These are phyloP conservation scores for Cheilosia vernalis DNA, from an alignment of 2,888 invertebrate genomes.

Conservation along the genomic window DNA sequence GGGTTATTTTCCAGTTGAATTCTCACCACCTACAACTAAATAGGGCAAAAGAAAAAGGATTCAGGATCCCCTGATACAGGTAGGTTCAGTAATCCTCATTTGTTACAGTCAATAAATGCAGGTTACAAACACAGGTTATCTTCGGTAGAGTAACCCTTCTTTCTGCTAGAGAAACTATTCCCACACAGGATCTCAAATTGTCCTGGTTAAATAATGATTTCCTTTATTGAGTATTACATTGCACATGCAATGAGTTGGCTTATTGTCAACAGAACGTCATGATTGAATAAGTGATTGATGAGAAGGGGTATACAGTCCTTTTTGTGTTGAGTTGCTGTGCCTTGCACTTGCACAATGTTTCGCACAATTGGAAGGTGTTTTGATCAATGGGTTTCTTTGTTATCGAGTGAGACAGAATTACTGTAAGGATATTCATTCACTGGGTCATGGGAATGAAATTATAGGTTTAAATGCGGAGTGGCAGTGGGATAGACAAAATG, in stretches of 20 bases:
- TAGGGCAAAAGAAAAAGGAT: slow-evolving; percentile 5
- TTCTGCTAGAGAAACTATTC: slow-evolving; percentile 11
- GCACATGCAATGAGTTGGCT: slow-evolving; percentile 46
- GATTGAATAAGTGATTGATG: slow-evolving; percentile 54
- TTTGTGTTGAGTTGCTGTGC: background rate
- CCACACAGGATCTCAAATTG: slow-evolving; percentile 27
- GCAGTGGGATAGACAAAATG: too few species aligned
- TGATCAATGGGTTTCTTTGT: slow-evolving; percentile 8
- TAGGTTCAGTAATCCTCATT: slow-evolving; percentile 20
- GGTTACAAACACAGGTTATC: slow-evolving; percentile 25
- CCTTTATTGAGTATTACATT: background rate
- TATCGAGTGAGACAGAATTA: too few species aligned
- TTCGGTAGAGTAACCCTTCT: slow-evolving; percentile 37
- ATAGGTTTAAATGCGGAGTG: too few species aligned
- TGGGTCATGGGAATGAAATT: too few species aligned
- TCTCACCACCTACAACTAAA: background rate
- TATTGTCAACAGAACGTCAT: slow-evolving; percentile 41
- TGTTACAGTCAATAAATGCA: slow-evolving; percentile 20
- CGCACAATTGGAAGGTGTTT: slow-evolving; percentile 48
- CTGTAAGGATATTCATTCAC: too few species aligned
- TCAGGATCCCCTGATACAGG: slow-evolving; percentile 25
- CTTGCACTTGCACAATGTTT: slow-evolving; percentile 49
- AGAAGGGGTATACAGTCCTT: background rate
- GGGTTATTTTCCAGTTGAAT: slow-evolving; percentile 57
- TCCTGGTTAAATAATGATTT: slow-evolving; percentile 17